Percentiles rank a stretch among this genome's conserved stretches.
These are phyloP conservation scores for Stichopus chloronotus DNA, from an alignment of 35 echinoderm and acorn worm genomes.

Conservation along the genomic window DNA sequence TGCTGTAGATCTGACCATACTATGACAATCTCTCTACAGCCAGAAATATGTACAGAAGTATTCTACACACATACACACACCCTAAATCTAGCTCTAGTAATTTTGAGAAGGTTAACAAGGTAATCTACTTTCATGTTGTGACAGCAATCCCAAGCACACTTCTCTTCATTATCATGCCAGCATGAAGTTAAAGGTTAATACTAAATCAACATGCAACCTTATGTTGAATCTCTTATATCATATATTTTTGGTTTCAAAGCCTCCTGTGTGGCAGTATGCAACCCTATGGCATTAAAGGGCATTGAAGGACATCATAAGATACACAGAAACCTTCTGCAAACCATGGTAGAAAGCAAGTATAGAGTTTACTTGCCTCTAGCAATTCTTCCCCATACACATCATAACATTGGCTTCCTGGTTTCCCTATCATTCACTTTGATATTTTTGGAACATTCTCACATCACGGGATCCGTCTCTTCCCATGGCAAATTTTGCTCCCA, in stretches of 20 bases:
- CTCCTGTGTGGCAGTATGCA: not conserved
- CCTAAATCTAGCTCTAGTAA: not conserved
- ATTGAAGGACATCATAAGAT: not conserved
- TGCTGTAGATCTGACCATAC: too few relatives aligned
- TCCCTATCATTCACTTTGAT: too few relatives aligned
- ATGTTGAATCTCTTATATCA: not conserved
- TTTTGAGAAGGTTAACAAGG: constrained; percentile 20
- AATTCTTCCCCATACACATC: too few relatives aligned
- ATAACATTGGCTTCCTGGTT: too few relatives aligned
- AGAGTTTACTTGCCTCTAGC: too few relatives aligned
- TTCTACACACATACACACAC: not conserved
- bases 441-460: too few relatives aligned
- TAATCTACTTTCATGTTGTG: not conserved
- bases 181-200: constrained; percentile 30
- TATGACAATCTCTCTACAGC: too few relatives aligned
- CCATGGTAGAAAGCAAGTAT: too few relatives aligned
- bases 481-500: too few relatives aligned
- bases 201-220: constrained; percentile 24
- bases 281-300: not conserved
- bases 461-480: too few relatives aligned
- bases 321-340: too few relatives aligned
- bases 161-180: constrained; percentile 8
- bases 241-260: not conserved
- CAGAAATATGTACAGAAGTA: too few relatives aligned
- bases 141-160: not conserved